Base-by-base conservation (phyloP, 2,888 invertebrate species). In the Boloria euphrosyne region DNA sequence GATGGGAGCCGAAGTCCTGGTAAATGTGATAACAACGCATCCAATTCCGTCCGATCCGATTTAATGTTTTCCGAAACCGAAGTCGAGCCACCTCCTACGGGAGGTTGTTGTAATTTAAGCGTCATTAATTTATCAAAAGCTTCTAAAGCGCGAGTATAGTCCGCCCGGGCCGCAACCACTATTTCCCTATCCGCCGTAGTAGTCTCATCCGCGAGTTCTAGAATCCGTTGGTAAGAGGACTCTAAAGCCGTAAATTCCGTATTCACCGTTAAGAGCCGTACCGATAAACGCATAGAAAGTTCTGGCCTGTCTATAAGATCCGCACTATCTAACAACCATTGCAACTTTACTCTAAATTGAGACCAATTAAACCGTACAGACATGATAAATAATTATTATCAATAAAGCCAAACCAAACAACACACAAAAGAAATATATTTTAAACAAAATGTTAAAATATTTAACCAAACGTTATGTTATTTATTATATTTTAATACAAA, bases 251-350 rank as follows among this genome's bases (percentile, higher is more conserved):
- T 13, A 22, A 52, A 52, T 52, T 52, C 52, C 14, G 18, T 4
- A 13, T 52, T 27, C 22, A 52, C 18, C 7, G 52, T 52, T 22
- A 52, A 17, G 5, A 52, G 22, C 22, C 52, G 22, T 13, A 52
- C 22, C 22, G 52, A 22, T 52, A 52, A 52, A 13, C 52, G 18
- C 22, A 22, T 52, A 52, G 27, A 27, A 27, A 27, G 51, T 18
- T 51, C 51, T 51, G 51, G 51, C 22, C 51, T 17, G 6, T 51
- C 51, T 18, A 51, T 51, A 51, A 51, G 51, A 22, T 51, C 51
- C 18, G 51, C 51, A 51, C 22, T 51, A 51, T 51, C 51, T 13
- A 51, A 17, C 51, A 51, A 22, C 17, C 17, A 51, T 22, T 51
- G 51, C 51, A 51, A 18, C 51, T 51, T 51, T 18, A 51, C 51